These are phyloP conservation scores for Cavia aperea DNA, from an alignment of 2,113 vertebrate species.

Conservation along the genomic window DNA sequence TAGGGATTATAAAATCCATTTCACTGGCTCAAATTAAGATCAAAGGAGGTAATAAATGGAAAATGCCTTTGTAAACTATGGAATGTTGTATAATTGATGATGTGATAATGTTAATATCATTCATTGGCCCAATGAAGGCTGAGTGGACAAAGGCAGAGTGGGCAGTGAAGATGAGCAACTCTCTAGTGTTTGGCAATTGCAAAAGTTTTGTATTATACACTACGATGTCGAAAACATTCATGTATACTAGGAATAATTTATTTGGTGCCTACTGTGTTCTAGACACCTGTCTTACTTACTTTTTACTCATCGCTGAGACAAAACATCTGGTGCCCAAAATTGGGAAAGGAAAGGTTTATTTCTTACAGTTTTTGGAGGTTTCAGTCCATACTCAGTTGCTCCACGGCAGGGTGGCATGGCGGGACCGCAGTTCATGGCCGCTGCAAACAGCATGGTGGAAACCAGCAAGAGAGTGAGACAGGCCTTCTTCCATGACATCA, in stretches of 20 bases:
- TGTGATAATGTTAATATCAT: neutral
- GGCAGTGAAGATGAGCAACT: neutral
- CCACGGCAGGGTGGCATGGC: no score
- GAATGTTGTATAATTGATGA: neutral
- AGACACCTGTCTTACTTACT: no score
- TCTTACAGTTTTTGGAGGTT: no score
- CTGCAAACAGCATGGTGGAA: no score
- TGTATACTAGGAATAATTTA: neutral
- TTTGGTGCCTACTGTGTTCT: neutral
- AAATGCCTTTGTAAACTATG: neutral
- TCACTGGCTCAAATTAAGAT: neutral
- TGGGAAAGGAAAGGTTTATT: no score
- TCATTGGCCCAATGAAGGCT: neutral
- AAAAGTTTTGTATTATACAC: slow-evolving; percentile 8
- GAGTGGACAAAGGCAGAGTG: neutral
- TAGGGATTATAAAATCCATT: neutral
- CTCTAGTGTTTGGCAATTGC: neutral
- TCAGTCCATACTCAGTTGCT: no score
- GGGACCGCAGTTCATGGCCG: no score
- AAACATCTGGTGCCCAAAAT: no score
- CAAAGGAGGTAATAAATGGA: neutral
- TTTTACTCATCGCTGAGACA: no score
- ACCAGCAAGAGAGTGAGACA: no score
- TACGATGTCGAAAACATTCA: neutral
- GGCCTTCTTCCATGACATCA: no score